Percentiles rank a stretch among this genome's conserved stretches.
Conservation (phyloP, 30 jellyfish, hydroid and myxozoan genomes). For the Phacellophora camtschatica region DNA sequence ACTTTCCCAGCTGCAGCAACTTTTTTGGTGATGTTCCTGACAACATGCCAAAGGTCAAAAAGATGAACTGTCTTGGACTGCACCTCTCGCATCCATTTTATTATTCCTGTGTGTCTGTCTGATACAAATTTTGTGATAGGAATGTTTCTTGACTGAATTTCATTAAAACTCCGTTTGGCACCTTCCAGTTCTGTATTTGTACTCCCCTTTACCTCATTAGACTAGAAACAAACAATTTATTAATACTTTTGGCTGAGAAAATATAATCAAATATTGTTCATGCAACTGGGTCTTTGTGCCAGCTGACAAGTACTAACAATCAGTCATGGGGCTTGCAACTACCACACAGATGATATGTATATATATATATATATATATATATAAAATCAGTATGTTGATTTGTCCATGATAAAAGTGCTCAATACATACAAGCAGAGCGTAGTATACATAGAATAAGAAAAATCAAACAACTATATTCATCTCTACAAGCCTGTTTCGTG, state of each 20-base stretch:
- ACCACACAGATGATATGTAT: too few relatives aligned
- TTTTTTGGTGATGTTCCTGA: neutral
- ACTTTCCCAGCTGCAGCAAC: too few relatives aligned
- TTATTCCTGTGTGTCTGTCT: slow-evolving; percentile 27
- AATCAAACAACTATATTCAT: too few relatives aligned
- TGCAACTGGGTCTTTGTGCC: neutral
- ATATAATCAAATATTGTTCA: neutral
- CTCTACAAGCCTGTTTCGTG: too few relatives aligned
- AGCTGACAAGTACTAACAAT: too few relatives aligned
- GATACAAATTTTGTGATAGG: neutral
- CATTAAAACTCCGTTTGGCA: neutral
- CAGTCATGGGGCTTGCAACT: too few relatives aligned
- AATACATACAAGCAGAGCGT: too few relatives aligned
- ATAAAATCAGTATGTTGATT: too few relatives aligned
- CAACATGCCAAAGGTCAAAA: slow-evolving; percentile 41
- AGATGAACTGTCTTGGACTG: slow-evolving; percentile 5
- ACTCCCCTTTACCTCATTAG: neutral
- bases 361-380: too few relatives aligned
- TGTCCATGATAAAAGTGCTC: too few relatives aligned
- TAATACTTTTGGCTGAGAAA: neutral
- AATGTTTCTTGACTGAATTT: neutral
- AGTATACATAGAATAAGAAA: too few relatives aligned
- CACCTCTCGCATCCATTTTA: slow-evolving; percentile 27
- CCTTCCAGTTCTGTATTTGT: slow-evolving; percentile 3
- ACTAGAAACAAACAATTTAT: neutral